Conservation (phyloP, 2,888 invertebrate species). For the Lumbricus terrestris region DNA sequence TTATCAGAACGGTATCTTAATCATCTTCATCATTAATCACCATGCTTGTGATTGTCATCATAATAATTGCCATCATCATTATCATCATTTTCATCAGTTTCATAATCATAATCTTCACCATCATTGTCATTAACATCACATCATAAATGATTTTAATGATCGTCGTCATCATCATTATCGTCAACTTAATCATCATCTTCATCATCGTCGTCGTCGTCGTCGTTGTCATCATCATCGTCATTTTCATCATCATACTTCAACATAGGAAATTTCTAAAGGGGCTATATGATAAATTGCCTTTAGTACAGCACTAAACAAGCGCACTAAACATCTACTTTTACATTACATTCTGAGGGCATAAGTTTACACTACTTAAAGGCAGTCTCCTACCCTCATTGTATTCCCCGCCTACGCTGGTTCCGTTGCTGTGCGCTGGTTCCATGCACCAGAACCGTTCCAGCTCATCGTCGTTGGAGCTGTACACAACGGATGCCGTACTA, state of each 20-base stretch:
- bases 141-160: too few species aligned
- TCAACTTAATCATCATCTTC: too few species aligned
- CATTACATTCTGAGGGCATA: too few species aligned
- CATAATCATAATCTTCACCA: neutral
- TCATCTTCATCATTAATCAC: neutral
- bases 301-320: too few species aligned
- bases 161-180: too few species aligned
- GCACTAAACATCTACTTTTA: too few species aligned
- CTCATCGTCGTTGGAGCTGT: neutral
- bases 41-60: neutral
- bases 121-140: neutral
- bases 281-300: neutral
- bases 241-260: neutral
- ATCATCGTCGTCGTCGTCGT: neutral
- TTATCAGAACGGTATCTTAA: too few species aligned
- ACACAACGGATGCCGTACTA: neutral
- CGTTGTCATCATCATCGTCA: neutral
- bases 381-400: neutral
- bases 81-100: neutral
- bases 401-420: neutral
- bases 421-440: neutral
- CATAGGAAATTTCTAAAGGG: neutral
- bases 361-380: neutral
- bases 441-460: constrained; percentile 3
- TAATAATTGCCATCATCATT: neutral